A percentile compares a stretch with the other conserved stretches of the same genome.
Conservation (phyloP, 1,140 invertebrate genomes). For the Archivesica marissinica region DNA sequence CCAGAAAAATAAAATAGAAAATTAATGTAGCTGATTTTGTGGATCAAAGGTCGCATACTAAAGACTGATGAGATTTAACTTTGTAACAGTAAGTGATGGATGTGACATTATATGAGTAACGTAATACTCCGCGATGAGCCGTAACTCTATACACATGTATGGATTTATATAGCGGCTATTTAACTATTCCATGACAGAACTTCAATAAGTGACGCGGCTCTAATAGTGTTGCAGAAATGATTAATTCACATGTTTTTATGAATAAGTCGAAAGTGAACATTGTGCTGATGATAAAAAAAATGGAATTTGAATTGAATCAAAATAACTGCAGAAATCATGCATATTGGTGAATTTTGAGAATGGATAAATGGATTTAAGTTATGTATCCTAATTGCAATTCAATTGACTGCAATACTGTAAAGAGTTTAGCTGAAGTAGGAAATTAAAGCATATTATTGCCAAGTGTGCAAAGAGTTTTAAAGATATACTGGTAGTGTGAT, state of each 20-base stretch:
- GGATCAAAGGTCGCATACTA: not conserved
- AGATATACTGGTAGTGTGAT: too few species aligned
- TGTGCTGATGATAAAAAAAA: too few species aligned
- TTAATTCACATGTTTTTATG: too few species aligned
- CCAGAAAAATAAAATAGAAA: not conserved
- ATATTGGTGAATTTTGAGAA: not conserved
- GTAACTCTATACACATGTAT: not conserved
- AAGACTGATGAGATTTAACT: not conserved
- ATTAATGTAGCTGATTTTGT: not conserved
- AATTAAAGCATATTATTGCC: too few species aligned
- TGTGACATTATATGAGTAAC: not conserved
- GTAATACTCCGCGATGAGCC: not conserved
- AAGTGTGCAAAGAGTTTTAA: too few species aligned
- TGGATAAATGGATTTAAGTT: conserved; percentile 16
- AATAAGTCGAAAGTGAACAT: too few species aligned
- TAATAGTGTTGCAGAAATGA: too few species aligned
- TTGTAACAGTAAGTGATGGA: not conserved
- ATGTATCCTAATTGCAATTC: too few species aligned
- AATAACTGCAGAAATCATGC: not conserved
- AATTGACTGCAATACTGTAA: too few species aligned
- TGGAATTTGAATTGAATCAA: not conserved
- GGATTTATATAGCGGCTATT: not conserved
- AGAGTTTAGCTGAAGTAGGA: too few species aligned
- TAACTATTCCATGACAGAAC: not conserved
- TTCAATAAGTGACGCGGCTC: not conserved